phyloP scores from a whole-genome alignment of 2,888 invertebrate species.

The Pharmacophagus antenor region DNA sequence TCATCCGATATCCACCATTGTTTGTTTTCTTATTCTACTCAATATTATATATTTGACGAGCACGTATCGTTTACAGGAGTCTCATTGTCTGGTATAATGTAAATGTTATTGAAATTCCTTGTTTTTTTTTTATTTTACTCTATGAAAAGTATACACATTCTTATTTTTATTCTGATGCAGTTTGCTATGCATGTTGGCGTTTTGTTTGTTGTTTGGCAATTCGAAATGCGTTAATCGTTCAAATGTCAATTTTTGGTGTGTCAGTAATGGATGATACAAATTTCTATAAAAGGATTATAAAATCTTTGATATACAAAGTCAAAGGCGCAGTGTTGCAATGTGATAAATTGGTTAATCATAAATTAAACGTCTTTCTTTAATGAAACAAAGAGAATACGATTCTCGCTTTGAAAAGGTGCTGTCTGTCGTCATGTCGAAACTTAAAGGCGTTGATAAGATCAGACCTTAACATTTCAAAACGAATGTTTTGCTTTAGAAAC shows the following conservation, averaged over 20 bases:
- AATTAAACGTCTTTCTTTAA: conserved; percentile 23
- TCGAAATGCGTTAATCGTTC: too few relatives aligned
- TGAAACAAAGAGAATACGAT: conserved; percentile 20
- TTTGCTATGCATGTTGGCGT: too few relatives aligned
- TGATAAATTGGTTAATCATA: conserved; percentile 17
- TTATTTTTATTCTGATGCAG: neutral
- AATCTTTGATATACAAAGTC: neutral
- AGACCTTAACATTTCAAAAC: conserved; percentile 31
- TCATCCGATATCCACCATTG: conserved; percentile 57
- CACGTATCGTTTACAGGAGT: conserved; percentile 15
- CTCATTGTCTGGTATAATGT: conserved; percentile 4
- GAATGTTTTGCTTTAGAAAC: conserved; percentile 30
- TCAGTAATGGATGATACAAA: neutral
- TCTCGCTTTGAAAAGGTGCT: conserved; percentile 24
- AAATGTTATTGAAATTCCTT: conserved; percentile 16
- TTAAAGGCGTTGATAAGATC: conserved; percentile 24
- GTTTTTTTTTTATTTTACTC: conserved; percentile 5
- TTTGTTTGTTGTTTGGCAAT: too few relatives aligned
- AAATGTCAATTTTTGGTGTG: neutral
- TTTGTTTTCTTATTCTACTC: conserved; percentile 43
- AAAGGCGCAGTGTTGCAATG: conserved; percentile 11
- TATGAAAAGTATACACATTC: neutral
- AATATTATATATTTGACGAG: conserved; percentile 29
- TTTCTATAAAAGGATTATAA: neutral
- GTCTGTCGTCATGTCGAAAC: conserved; percentile 27